Percentiles rank a stretch among this genome's conserved stretches.
Conservation (phyloP, 2,113 vertebrate species). For the Parotia lawesii region DNA sequence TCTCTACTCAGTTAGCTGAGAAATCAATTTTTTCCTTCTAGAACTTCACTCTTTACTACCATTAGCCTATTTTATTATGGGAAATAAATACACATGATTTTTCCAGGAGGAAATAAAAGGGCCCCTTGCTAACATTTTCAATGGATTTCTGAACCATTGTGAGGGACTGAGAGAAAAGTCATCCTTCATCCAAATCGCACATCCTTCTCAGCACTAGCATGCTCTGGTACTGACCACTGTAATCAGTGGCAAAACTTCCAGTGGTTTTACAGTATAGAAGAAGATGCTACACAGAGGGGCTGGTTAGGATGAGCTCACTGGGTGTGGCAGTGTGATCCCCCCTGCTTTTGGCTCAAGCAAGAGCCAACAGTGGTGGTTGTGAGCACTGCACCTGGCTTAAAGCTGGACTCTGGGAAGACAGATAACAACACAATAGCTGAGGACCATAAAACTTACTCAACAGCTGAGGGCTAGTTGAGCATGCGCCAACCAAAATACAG, state of each 20-base stretch:
- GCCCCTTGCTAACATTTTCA: neutral
- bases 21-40: constrained; percentile 32
- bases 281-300: neutral
- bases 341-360: neutral
- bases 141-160: neutral
- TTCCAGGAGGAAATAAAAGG: constrained; percentile 32
- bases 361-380: neutral
- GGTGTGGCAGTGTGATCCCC: neutral
- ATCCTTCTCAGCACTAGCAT: neutral
- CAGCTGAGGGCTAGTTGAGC: neutral
- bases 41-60: constrained; percentile 18
- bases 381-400: neutral
- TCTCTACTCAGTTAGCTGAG: neutral
- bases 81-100: constrained; percentile 26
- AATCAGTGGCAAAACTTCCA: neutral
- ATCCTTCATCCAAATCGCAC: neutral
- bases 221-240: neutral
- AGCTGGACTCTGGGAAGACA: neutral
- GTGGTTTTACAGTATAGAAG: neutral
- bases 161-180: neutral
- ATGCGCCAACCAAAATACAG: neutral
- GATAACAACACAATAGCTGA: neutral
- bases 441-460: neutral
- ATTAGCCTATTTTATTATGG: constrained; percentile 19
- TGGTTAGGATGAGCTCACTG: neutral